Conservation (phyloP, 2,797 vertebrate genomes). For the Sparidentex hasta region DNA sequence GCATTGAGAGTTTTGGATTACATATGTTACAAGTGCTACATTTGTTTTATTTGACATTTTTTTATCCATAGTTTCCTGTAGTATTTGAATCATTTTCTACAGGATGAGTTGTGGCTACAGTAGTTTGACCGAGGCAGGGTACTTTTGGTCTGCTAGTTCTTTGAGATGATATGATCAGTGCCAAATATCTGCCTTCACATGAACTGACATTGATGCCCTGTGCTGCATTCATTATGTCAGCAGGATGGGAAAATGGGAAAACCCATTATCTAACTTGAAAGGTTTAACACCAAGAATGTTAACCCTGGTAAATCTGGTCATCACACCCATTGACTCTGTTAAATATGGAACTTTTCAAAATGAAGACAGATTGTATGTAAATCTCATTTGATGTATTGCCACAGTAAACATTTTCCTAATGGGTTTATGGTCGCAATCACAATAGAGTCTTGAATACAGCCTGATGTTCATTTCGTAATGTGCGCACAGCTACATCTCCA, state of each 20-base stretch:
- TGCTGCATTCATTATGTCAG: not conserved
- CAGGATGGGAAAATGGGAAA: not conserved
- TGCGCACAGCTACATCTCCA: no score
- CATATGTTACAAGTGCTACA: not conserved
- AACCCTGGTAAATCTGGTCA: not conserved
- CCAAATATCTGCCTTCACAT: not conserved
- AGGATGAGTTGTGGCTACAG: not conserved
- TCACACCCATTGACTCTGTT: not conserved
- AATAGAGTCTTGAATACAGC: no score
- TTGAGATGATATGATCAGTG: not conserved
- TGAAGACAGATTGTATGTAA: no score
- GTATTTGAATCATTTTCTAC: not conserved
- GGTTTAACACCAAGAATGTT: not conserved
- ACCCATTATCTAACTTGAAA: not conserved
- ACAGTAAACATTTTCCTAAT: no score
- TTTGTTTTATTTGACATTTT: not conserved
- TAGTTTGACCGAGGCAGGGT: not conserved
- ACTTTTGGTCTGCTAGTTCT: not conserved
- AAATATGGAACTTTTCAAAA: no score
- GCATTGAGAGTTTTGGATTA: not conserved
- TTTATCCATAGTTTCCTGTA: not conserved
- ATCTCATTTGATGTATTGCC: no score
- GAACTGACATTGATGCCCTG: not conserved
- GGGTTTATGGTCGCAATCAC: no score
- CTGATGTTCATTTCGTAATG: no score